These are phyloP conservation scores for Pyrocephalus nanus DNA, from an alignment of 2,797 vertebrate genomes.

Conservation along the genomic window DNA sequence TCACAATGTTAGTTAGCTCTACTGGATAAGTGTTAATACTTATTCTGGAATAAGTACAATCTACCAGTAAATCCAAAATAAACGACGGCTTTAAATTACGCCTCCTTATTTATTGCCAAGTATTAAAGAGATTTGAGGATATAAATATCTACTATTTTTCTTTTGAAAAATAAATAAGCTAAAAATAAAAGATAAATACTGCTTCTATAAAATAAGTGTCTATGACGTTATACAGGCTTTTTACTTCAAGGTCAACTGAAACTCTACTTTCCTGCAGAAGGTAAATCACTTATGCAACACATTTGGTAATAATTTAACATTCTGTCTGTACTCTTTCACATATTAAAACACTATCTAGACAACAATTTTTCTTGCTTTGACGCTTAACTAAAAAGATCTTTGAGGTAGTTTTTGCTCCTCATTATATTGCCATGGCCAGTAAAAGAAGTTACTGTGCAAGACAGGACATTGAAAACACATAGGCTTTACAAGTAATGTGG, in stretches of 20 bases:
- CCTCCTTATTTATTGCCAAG: not conserved
- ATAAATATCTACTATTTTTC: not conserved
- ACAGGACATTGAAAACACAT: not conserved
- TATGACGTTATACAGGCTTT: not conserved
- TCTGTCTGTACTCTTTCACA: fast-evolving
- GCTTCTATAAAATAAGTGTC: not conserved
- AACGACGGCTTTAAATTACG: not conserved
- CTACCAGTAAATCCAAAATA: not conserved
- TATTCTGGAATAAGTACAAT: not conserved
- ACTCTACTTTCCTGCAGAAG: not conserved
- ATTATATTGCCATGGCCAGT: not conserved
- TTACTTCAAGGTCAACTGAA: not conserved
- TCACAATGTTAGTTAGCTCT: not conserved
- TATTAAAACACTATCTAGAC: not conserved
- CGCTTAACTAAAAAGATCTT: not conserved
- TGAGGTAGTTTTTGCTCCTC: not conserved
- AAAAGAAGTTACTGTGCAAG: not conserved
- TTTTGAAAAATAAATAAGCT: not conserved
- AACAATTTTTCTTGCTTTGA: not conserved
- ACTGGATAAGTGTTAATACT: not conserved
- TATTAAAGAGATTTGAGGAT: not conserved
- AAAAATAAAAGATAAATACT: not conserved
- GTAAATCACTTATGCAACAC: not conserved
- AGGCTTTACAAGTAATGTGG: not conserved
- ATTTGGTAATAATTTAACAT: not conserved